A percentile compares a stretch with the other conserved stretches of the same genome.
phyloP scores from a whole-genome alignment of 64 coral and sea anemone species.

The Hydrozoanthus tunicans region DNA sequence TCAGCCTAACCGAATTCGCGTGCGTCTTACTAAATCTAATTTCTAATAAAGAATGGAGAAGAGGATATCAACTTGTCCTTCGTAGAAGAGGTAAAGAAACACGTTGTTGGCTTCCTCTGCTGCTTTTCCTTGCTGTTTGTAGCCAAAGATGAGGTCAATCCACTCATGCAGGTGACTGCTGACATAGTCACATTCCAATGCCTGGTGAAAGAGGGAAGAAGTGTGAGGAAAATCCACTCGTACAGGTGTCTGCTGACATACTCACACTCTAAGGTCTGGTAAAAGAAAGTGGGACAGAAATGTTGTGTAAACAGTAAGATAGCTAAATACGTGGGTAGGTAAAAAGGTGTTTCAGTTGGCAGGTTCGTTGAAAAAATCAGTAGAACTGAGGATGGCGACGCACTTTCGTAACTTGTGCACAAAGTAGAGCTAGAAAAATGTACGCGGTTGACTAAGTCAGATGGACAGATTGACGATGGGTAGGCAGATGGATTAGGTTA shows the following conservation, averaged over 20 bases:
- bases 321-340: not conserved
- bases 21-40: too few species aligned
- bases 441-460: too few species aligned
- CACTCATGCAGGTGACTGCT: constrained; percentile 91
- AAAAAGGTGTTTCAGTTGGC: not conserved
- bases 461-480: too few species aligned
- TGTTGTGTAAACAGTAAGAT: not conserved
- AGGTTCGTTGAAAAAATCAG: too few species aligned
- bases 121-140: constrained; percentile 82
- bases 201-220: constrained; percentile 42
- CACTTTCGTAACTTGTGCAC: too few species aligned
- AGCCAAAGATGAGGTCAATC: constrained; percentile 96
- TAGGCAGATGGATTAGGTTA: too few species aligned
- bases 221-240: not conserved
- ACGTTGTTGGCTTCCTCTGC: constrained; percentile 89
- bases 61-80: constrained; percentile 92
- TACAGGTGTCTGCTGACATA: too few species aligned
- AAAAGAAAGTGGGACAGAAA: too few species aligned
- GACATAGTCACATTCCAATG: constrained; percentile 95
- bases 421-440: too few species aligned
- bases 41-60: not conserved
- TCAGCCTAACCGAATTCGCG: not conserved
- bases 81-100: constrained; percentile 92
- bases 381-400: too few species aligned
- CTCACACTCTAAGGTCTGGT: too few species aligned